Evolutionary conservation across 2,113 vertebrate genomes (phyloP), one percentile per base, ranked within the genome.

Genomic region (Crotalus helleri): DNA sequence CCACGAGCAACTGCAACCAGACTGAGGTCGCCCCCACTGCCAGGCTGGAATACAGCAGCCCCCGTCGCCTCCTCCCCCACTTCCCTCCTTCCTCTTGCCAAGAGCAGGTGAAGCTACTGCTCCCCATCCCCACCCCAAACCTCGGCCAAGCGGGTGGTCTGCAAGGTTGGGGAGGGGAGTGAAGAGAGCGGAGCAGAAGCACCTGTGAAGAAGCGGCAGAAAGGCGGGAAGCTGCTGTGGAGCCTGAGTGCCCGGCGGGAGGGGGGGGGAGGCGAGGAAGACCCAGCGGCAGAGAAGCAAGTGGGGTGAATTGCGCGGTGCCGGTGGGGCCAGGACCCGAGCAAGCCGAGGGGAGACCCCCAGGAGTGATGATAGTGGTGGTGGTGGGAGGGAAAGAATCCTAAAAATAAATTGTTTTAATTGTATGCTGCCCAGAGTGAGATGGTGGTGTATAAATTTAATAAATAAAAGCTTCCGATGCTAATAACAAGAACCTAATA

Each of bases 21-120:
- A 23, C 95, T 64, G 92, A 85, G 91, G 91, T 49, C 55, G 54
- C 21, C 74, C 1, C n/a, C 85, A 11, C 58, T 1, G 23, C 85
- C 26, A 85, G 92, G 92, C 91, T 86, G 91, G 90, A 81, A 92
- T 29, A 39, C 92, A 24, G 85, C 74, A 39, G 11, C 24, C 24
- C 24, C 39, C 3, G 39, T 33, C 46, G 6, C 53, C 49, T 51
- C 8, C 4, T 11, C 15, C 26, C 12, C 23, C 7, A 7, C 23
- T 51, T 61, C 86, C 24, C 81, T 21, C 9, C 69, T 26, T 44
- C 4, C 33, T 55, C 53, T 26, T n/a, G 69, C 74, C 54, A 24
- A 33, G 39, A 81, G 92, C n/a, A n/a, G 53, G 33, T 4, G 26
- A 39, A 51, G 87, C 89, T 8, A 10, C 9, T 6, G 13, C 33